Conservation (phyloP, 2,888 invertebrate species). For the Sinopyrophorus schimmeli region DNA sequence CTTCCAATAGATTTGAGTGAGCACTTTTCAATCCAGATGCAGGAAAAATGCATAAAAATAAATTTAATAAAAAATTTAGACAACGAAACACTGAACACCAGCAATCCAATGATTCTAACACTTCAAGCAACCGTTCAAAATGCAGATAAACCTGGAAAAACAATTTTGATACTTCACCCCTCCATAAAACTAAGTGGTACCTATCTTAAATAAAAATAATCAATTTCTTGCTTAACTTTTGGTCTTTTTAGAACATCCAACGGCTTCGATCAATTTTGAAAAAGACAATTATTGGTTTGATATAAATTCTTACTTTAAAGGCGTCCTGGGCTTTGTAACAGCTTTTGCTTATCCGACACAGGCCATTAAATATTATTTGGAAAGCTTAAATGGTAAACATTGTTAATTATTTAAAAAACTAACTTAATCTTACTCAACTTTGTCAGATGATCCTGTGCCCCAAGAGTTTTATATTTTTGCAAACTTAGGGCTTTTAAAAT, state of each 20-base stretch:
- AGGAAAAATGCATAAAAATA: no score
- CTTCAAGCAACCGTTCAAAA: not conserved
- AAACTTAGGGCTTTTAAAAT: not conserved
- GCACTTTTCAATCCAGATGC: no score
- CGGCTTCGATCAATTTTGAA: not conserved
- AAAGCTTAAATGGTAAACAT: not conserved
- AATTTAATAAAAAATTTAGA: not conserved
- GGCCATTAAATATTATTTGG: not conserved
- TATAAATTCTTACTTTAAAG: not conserved
- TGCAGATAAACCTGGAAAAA: not conserved
- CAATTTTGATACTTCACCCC: not conserved
- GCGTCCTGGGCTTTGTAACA: not conserved
- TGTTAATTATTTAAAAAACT: no score
- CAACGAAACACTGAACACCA: not conserved
- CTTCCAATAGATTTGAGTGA: no score
- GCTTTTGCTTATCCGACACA: not conserved
- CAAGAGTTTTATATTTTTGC: no score
- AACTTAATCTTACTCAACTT: no score
- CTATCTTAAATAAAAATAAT: no score
- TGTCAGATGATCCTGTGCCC: no score
- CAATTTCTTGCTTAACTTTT: no score
- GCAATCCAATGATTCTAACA: not conserved
- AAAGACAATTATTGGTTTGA: conserved; percentile 1
- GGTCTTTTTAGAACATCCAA: not conserved
- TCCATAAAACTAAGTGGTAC: no score